Base-by-base conservation (phyloP, 2,888 invertebrate species). In the Pammene fasciana region DNA sequence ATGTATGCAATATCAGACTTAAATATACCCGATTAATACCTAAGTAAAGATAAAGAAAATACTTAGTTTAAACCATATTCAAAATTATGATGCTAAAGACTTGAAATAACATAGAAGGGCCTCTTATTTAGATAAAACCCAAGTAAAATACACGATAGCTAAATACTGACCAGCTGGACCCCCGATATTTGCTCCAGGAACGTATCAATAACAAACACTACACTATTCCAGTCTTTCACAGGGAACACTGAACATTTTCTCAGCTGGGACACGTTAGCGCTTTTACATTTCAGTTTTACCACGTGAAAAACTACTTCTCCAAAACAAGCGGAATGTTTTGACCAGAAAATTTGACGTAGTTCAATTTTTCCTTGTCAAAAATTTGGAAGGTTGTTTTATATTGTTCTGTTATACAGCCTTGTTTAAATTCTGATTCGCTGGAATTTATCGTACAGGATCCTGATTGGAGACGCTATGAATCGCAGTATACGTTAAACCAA, bases 241-340 rank as follows among this genome's bases (percentile, higher is more conserved):
- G 70, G 72, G 73, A 73, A 74, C 61, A 65, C 46, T 56, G 55
- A 68, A 73, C 75, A 79, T 75, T 71, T 71, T 78, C 64, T 72
- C 67, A 70, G 62, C 56, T 41, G 46, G n/a, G 14, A 48, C 65
- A 70, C 57, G 26, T 14, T 60, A 60, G 34, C 16, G 56, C 60
- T 65, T 50, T 46, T 55, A 60, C 60, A 75, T 68, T 64, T 73
- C 73, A 72, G 62, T 54, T 68, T 75, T 77, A 74, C 73, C 78
- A 67, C 67, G 59, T 54, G 65, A 73, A 57, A 59, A 72, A 75
- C 72, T 50, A 74, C 73, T 70, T 57, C 75, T 80, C 78, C 81
- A 87, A 86, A 88, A 88, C 87, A 88, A 85, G 80, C 74, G 73
- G 72, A 77, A 81, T 88, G 87, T 89, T 88, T 88, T 89, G 87